phyloP scores from a whole-genome alignment of 2,888 invertebrate genomes.

The Lymantria dispar region DNA sequence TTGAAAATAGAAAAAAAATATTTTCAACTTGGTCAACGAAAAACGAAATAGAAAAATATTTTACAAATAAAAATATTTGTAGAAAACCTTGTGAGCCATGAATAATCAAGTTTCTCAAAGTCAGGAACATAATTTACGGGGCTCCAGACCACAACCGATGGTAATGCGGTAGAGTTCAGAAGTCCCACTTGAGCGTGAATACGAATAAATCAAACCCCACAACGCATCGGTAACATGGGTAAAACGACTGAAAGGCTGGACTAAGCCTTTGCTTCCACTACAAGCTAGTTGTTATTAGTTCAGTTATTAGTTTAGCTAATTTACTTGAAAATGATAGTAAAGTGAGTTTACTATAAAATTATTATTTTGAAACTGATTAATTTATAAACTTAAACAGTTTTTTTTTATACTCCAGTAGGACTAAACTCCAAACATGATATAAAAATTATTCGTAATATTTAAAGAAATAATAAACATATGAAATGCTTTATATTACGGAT shows the following conservation, averaged over 20 bases:
- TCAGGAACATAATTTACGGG: constrained; percentile 42
- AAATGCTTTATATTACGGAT: too few relatives aligned
- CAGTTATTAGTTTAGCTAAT: constrained; percentile 13
- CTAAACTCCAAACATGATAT: too few relatives aligned
- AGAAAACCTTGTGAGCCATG: constrained; percentile 16
- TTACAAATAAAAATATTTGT: constrained; percentile 16
- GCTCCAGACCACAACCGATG: constrained; percentile 38
- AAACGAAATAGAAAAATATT: too few relatives aligned
- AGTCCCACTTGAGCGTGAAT: constrained; percentile 54
- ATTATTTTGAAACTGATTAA: too few relatives aligned
- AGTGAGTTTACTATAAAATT: too few relatives aligned
- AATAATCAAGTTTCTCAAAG: constrained; percentile 39
- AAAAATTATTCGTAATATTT: too few relatives aligned
- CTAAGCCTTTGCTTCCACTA: constrained; percentile 20
- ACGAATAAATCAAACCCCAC: constrained; percentile 61
- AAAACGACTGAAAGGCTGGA: constrained; percentile 28
- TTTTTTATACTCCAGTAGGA: too few relatives aligned
- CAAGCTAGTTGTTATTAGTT: constrained; percentile 14
- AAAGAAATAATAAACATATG: too few relatives aligned
- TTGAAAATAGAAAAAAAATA: background rate
- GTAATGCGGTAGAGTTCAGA: constrained; percentile 51
- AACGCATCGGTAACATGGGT: constrained; percentile 44
- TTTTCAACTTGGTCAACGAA: too few relatives aligned
- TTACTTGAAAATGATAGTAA: constrained; percentile 13
- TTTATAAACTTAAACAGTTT: too few relatives aligned